A percentile compares a stretch with the other conserved stretches of the same genome.
Evolutionary conservation across 2,113 vertebrate genomes (phyloP).

Genomic region (Azemiops feae): DNA sequence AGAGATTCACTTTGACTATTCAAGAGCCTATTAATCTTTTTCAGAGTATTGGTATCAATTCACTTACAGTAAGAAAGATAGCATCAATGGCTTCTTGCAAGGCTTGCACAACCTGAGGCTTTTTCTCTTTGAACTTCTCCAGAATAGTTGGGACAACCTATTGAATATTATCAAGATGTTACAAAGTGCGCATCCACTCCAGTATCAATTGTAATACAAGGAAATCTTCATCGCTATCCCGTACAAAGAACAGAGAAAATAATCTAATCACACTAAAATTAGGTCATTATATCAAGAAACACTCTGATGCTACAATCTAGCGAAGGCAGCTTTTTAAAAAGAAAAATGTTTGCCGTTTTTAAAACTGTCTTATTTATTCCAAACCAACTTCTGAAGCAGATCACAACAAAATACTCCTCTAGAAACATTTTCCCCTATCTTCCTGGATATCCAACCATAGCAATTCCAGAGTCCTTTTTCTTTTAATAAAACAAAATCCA

Average conservation of each 20-base stretch:
- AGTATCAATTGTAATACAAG: background rate
- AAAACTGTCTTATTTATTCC: background rate
- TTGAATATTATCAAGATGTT: conserved; percentile 20
- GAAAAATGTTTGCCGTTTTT: background rate
- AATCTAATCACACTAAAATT: background rate
- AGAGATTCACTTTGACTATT: conserved; percentile 11
- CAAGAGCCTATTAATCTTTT: background rate
- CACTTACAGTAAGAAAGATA: conserved; percentile 94
- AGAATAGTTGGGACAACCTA: conserved; percentile 95
- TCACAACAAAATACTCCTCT: background rate
- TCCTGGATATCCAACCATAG: background rate
- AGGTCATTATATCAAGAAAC: background rate
- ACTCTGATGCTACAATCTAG: background rate
- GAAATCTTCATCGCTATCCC: background rate
- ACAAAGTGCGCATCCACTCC: too few species aligned
- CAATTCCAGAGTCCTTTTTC: background rate
- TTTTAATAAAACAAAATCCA: background rate
- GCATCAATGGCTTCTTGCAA: conserved; percentile 96
- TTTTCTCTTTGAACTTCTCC: conserved; percentile 99
- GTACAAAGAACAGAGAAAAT: background rate
- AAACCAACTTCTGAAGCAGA: background rate
- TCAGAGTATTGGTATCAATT: background rate
- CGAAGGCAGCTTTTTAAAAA: background rate
- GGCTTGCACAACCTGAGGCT: conserved; percentile 93
- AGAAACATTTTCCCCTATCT: background rate